Percentiles rank a stretch among this genome's conserved stretches.
Evolutionary conservation across 2,113 vertebrate genomes (phyloP).

Genomic region (Artemisiospiza belli): DNA sequence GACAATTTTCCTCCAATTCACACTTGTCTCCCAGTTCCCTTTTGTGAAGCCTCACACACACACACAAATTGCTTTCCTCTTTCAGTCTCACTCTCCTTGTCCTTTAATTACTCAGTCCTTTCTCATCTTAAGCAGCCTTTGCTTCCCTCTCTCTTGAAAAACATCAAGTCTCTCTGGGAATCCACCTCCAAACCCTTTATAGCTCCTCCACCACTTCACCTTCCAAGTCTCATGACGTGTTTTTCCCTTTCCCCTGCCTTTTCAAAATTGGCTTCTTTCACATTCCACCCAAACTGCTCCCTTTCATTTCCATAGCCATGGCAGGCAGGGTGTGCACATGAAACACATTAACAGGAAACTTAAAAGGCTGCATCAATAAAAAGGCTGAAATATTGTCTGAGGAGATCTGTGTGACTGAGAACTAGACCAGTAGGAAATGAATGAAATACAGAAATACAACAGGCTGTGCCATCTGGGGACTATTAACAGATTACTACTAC

Average conservation of each 20-base stretch:
- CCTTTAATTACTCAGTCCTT: not conserved
- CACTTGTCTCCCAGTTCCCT: not conserved
- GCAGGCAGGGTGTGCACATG: not conserved
- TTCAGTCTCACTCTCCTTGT: not conserved
- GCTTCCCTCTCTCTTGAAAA: not conserved
- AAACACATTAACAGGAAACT: not conserved
- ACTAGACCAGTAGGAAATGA: not conserved
- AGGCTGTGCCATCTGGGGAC: not conserved
- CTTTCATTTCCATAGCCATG: not conserved
- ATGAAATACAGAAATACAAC: not conserved
- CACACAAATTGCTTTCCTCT: not conserved
- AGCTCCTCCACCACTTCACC: not conserved
- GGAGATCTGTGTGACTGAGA: not conserved
- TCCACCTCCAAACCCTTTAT: not conserved
- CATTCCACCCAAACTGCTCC: not conserved
- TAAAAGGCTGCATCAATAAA: conserved; percentile 4
- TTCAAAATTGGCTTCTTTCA: not conserved
- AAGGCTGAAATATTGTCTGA: conserved; percentile 15
- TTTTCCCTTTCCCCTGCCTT: not conserved
- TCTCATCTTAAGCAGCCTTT: not conserved
- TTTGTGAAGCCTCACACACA: not conserved
- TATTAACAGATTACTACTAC: not conserved
- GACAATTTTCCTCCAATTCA: not conserved
- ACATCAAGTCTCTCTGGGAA: not conserved
- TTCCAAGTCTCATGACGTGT: not conserved